phyloP scores from a whole-genome alignment of 2,113 vertebrate genomes.

The Ursus arctos region DNA sequence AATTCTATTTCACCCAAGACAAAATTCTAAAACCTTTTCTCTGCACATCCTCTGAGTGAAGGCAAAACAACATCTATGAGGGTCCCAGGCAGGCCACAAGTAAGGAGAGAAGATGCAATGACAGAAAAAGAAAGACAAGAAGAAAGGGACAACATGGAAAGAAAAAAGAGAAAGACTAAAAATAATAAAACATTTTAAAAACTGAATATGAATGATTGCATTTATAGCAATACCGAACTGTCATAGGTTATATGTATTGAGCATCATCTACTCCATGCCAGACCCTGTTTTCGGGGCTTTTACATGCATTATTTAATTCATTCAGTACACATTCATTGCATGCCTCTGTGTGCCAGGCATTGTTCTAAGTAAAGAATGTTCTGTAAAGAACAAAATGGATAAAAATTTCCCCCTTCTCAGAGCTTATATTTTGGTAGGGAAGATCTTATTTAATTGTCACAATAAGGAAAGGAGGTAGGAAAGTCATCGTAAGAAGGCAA shows the following conservation, averaged over 20 bases:
- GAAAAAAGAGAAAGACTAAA: not conserved
- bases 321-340: not conserved
- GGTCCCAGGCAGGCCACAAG: not conserved
- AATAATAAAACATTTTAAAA: not conserved
- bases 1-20: not conserved
- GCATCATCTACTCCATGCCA: not conserved
- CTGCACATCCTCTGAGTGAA: not conserved
- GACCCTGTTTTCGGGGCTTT: not conserved
- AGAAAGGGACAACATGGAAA: not conserved
- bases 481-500: not conserved
- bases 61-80: not conserved
- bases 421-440: not conserved
- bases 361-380: not conserved
- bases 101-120: not conserved
- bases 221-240: not conserved
- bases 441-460: constrained; percentile 9
- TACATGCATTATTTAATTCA: not conserved
- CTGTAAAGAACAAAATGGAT: not conserved
- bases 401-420: not conserved
- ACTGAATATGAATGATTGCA: constrained; percentile 5
- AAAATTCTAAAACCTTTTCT: constrained; percentile 8
- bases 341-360: not conserved
- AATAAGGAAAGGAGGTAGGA: not conserved
- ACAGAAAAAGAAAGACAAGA: not conserved
- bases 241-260: not conserved